These are phyloP conservation scores for Bos indicus DNA, from an alignment of 2,113 vertebrate genomes.

Conservation along the genomic window DNA sequence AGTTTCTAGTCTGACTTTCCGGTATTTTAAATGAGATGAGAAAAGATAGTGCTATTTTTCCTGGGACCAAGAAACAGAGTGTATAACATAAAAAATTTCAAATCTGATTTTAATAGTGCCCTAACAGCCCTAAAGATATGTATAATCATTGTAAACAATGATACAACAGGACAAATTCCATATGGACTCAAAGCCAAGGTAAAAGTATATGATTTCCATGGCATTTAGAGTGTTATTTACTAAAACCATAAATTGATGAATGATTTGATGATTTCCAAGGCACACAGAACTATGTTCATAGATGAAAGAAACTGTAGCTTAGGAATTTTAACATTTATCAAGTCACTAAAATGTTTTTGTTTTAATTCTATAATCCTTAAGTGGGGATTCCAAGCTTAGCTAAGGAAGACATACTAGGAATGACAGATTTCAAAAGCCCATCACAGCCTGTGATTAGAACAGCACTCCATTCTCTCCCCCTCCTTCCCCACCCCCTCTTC, in stretches of 20 bases:
- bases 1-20: neutral
- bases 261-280: neutral
- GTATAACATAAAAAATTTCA: neutral
- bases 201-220: neutral
- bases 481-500: neutral
- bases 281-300: neutral
- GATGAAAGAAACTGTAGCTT: neutral
- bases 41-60: neutral
- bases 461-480: neutral
- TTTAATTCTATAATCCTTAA: neutral
- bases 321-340: neutral
- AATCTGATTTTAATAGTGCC: neutral
- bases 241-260: neutral
- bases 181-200: neutral
- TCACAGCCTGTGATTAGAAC: neutral
- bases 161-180: neutral
- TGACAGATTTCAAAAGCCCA: slow-evolving; percentile 1
- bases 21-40: neutral
- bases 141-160: neutral
- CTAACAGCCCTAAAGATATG: neutral
- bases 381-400: neutral
- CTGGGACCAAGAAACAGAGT: neutral
- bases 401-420: neutral
- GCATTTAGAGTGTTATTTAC: neutral
- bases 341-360: neutral